Evolutionary conservation across 1,140 invertebrate genomes (phyloP), one percentile per base, ranked within the genome.

Genomic region (Hylaeus anthracinus): DNA sequence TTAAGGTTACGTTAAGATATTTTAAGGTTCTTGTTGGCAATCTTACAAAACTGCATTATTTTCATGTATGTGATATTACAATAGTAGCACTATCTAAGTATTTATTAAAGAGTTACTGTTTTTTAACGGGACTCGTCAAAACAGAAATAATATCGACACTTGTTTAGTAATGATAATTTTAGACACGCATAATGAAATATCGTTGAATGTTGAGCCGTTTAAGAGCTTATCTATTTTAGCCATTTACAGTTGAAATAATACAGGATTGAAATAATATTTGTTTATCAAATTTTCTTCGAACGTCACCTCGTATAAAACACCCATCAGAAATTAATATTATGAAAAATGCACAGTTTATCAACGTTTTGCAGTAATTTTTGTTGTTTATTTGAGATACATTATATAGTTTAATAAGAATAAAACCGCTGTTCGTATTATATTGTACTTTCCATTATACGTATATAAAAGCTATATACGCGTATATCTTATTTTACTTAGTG

Each of bases 1-100:
- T 60, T 60, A 60, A 10, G 9, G 10, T 60, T 60, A 60, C 3
- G 9, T 55, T 55, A 60, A 60, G 5, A 41, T 72, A n/a, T 45
- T 37, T 37, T 10, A 60, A 72, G 14, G 4, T 58, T 60, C 9
- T 66, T 14, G 3, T 55, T 37, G 6, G 37, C 10, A 41, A 43
- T 55, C 41, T 76, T 56, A 26, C 41, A 55, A 75, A 65, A 65
- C n/a, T 64, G 43, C 64, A 45, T 43, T 48, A 37, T 56, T 76
- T 4, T 55, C n/a, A 9, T 66, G 15, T 56, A 56, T 58, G 53
- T 67, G 43, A 74, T 65, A n/a, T 66, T 75, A 61, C 6, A 48
- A 61, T 48, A 72, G n/a, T 60, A 72, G 41, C 26, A 12, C 14
- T n/a, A 37, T 77, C 15, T 60, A 60, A 26, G 37, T 60, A 58